phyloP scores from a whole-genome alignment of 2,113 vertebrate species.

The Monopterus albus region DNA sequence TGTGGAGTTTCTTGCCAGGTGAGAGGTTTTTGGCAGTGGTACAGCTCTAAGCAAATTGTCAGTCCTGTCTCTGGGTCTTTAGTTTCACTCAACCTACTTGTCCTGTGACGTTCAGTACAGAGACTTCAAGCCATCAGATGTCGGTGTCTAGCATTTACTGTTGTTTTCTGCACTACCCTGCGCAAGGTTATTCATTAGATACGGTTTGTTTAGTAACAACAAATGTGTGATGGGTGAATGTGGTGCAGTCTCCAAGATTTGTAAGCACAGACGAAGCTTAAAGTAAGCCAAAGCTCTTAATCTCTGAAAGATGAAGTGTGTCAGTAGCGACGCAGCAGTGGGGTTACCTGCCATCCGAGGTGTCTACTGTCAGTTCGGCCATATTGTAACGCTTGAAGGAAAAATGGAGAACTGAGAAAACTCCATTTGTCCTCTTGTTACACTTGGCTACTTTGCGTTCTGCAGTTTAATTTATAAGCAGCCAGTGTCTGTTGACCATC shows the following conservation, averaged over 20 bases:
- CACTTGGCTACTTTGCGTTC: not conserved
- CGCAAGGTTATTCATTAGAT: not conserved
- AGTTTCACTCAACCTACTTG: not conserved
- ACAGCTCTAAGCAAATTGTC: conserved; percentile 3
- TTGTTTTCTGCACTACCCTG: not conserved
- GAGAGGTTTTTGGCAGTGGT: conserved; percentile 14
- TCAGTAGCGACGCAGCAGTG: not conserved
- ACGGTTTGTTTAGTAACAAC: not conserved
- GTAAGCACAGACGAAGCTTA: not conserved
- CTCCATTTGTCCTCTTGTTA: not conserved
- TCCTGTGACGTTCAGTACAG: not conserved
- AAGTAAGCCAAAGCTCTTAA: not conserved
- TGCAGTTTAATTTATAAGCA: not conserved
- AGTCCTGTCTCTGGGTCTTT: conserved; percentile 1
- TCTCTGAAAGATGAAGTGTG: not conserved
- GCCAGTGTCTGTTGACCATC: not conserved
- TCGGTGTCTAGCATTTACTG: not conserved
- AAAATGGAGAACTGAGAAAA: not conserved
- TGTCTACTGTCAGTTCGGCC: not conserved
- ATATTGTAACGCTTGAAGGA: not conserved
- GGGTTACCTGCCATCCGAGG: too few species aligned
- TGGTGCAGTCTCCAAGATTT: not conserved
- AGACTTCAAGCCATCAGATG: not conserved
- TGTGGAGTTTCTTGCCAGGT: conserved; percentile 19
- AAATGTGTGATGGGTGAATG: not conserved